Conservation (phyloP, 2,888 invertebrate species). For the Volucella inanis region DNA sequence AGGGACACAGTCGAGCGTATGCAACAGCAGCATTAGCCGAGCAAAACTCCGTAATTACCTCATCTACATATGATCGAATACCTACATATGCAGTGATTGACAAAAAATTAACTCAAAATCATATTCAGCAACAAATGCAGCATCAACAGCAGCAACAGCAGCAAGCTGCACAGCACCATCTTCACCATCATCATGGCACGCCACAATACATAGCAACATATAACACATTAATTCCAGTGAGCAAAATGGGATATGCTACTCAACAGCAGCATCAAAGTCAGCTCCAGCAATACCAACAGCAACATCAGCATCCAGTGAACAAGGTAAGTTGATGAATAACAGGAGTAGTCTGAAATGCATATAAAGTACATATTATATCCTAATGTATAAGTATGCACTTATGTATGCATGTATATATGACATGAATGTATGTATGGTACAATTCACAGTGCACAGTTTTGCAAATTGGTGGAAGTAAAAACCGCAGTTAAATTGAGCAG, state of each 20-base stretch:
- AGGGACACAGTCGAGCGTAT: constrained; percentile 81
- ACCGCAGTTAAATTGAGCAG: constrained; percentile 69
- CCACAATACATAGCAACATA: constrained; percentile 81
- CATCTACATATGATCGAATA: constrained; percentile 81
- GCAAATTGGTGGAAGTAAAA: constrained; percentile 33
- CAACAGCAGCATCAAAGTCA: constrained; percentile 77
- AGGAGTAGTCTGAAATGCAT: background rate
- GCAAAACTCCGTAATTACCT: constrained; percentile 82
- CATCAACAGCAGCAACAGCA: constrained; percentile 76
- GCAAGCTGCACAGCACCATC: constrained; percentile 75
- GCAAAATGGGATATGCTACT: constrained; percentile 81
- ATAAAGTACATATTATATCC: too few relatives aligned
- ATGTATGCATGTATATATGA: background rate
- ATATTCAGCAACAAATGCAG: constrained; percentile 76
- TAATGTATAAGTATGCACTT: background rate
- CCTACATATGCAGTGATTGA: constrained; percentile 82
- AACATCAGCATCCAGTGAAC: constrained; percentile 78
- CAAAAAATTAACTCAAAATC: constrained; percentile 79
- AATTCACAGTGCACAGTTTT: constrained; percentile 10
- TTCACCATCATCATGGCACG: constrained; percentile 77
- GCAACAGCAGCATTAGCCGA: constrained; percentile 83
- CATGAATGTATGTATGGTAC: background rate
- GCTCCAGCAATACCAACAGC: constrained; percentile 79
- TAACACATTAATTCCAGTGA: constrained; percentile 82
- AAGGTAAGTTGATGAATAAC: constrained; percentile 77